phyloP scores from a whole-genome alignment of 2,113 vertebrate genomes.

The Rana temporaria region DNA sequence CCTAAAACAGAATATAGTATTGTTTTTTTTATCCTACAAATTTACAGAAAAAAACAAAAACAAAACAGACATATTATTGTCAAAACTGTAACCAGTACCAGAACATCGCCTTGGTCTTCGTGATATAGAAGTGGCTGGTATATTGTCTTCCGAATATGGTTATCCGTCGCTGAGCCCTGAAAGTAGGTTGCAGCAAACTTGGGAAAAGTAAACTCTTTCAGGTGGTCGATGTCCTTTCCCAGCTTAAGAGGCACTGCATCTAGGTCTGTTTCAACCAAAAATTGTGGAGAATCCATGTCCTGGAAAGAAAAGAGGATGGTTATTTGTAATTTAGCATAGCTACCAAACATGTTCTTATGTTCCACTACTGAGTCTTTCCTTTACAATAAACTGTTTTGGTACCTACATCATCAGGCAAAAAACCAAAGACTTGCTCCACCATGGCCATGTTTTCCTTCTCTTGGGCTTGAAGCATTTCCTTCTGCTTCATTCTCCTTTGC shows the following conservation, averaged over 20 bases:
- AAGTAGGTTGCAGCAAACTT: slow-evolving; percentile 95
- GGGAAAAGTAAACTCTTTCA: slow-evolving; percentile 88
- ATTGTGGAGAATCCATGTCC: slow-evolving; percentile 76
- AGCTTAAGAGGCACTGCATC: slow-evolving; percentile 79
- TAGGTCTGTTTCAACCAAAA: slow-evolving; percentile 83
- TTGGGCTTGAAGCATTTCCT: slow-evolving; percentile 66
- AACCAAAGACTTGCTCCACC: slow-evolving; percentile 92
- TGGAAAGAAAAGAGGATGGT: slow-evolving; percentile 60
- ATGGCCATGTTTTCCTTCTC: slow-evolving; percentile 81
- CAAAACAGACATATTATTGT: neutral
- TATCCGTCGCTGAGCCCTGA: slow-evolving; percentile 85
- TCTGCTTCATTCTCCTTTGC: slow-evolving; percentile 63
- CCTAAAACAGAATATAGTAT: slow-evolving; percentile 70
- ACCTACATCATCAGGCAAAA: slow-evolving; percentile 84
- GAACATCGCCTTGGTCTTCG: slow-evolving; percentile 81
- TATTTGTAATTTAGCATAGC: neutral
- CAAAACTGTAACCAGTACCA: slow-evolving; percentile 70
- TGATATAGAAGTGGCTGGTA: slow-evolving; percentile 89
- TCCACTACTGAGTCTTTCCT: neutral
- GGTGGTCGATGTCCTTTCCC: slow-evolving; percentile 76
- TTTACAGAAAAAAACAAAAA: too few relatives aligned
- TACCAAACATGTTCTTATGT: neutral
- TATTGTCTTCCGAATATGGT: slow-evolving; percentile 79
- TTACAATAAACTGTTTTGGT: too few relatives aligned
- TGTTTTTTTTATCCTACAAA: neutral